Conservation (phyloP, 2,888 invertebrate species). For the Fragum sueziense region DNA sequence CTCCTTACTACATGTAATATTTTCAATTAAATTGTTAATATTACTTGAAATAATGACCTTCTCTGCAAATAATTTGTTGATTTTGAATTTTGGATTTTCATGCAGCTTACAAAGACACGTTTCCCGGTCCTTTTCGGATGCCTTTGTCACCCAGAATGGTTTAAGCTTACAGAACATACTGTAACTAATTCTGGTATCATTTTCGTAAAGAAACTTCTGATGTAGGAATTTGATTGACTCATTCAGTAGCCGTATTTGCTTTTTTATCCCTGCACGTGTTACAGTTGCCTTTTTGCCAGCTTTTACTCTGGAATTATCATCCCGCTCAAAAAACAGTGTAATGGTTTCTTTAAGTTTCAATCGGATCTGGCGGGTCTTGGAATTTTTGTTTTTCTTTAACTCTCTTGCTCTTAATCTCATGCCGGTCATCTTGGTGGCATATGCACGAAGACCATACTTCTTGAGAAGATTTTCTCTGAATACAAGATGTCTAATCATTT, state of each 20-base stretch:
- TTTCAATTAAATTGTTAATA: conserved; percentile 20
- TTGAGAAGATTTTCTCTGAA: not conserved
- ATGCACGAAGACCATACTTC: conserved; percentile 12
- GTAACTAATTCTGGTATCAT: conserved; percentile 36
- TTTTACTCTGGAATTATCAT: conserved; percentile 53
- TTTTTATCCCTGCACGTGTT: conserved; percentile 27
- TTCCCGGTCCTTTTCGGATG: conserved; percentile 40
- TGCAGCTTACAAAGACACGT: conserved; percentile 32
- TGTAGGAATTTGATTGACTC: conserved; percentile 49
- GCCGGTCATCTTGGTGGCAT: not conserved
- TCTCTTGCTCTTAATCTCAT: conserved; percentile 4
- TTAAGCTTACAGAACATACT: conserved; percentile 41
- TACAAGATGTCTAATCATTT: not conserved
- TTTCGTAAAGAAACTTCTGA: conserved; percentile 40
- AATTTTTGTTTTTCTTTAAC: too few relatives aligned
- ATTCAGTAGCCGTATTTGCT: conserved; percentile 46
- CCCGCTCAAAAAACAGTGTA: conserved; percentile 39
- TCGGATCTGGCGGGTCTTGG: too few relatives aligned
- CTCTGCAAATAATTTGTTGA: conserved; percentile 17
- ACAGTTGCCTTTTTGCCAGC: conserved; percentile 49
- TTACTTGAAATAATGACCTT: conserved; percentile 21
- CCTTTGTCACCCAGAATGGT: conserved; percentile 48
- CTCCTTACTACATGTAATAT: conserved; percentile 27
- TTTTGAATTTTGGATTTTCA: conserved; percentile 45
- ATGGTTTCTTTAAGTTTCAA: conserved; percentile 17